phyloP scores from a whole-genome alignment of 1,140 invertebrate genomes.

The Saxidomus purpurata region DNA sequence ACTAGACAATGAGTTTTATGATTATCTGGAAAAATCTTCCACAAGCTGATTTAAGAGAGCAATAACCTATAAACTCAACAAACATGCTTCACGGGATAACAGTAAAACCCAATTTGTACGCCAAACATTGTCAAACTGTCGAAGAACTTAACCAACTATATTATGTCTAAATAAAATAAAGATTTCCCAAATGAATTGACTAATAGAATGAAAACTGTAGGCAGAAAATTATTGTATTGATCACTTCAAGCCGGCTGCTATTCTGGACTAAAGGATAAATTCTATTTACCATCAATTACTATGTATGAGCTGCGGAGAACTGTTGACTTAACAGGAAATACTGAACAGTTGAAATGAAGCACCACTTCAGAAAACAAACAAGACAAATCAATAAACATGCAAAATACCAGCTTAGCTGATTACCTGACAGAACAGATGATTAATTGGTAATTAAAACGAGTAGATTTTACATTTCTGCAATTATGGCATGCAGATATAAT shows the following conservation, averaged over 20 bases:
- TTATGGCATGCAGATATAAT: no score
- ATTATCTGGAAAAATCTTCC: no score
- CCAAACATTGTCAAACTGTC: slow-evolving; percentile 24
- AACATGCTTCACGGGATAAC: neutral
- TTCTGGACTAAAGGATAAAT: neutral
- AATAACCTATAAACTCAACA: neutral
- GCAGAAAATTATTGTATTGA: slow-evolving; percentile 56
- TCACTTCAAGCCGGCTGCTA: neutral
- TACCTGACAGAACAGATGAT: neutral
- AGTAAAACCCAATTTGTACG: slow-evolving; percentile 28
- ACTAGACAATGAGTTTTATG: no score
- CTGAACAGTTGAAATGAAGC: neutral
- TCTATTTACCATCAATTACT: slow-evolving; percentile 29
- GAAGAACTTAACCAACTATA: slow-evolving; percentile 35
- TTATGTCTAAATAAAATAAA: slow-evolving; percentile 49
- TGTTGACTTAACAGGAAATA: neutral
- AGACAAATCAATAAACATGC: neutral
- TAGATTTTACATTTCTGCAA: no score
- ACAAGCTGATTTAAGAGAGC: no score
- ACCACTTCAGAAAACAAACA: neutral
- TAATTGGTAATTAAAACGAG: neutral
- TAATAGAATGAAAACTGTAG: slow-evolving; percentile 41
- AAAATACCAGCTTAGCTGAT: neutral
- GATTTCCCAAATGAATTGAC: slow-evolving; percentile 49
- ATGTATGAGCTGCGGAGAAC: neutral